Conservation (phyloP, 2,888 invertebrate genomes). For the Exephanes ischioxanthus region DNA sequence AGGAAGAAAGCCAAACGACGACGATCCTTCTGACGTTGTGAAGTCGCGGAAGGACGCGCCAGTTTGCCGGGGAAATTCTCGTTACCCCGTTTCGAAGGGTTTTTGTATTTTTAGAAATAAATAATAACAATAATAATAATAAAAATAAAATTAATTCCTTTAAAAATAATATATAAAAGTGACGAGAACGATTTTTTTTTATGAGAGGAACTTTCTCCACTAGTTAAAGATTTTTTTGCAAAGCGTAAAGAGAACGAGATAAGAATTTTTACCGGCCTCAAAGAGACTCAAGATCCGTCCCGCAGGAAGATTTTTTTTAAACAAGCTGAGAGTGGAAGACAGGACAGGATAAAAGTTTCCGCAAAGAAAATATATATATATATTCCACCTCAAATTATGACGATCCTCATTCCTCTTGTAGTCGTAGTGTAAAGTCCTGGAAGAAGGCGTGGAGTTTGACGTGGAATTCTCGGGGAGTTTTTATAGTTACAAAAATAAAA, state of each 20-base stretch:
- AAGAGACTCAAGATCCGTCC: conserved; percentile 1
- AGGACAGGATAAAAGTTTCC: conserved; percentile 27
- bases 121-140: neutral
- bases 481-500: neutral
- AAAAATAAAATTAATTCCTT: too few relatives aligned
- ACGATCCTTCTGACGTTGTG: conserved; percentile 33
- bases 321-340: neutral
- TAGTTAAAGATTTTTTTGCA: too few relatives aligned
- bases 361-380: neutral
- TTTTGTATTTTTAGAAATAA: neutral
- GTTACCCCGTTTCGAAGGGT: neutral
- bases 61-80: conserved; percentile 34
- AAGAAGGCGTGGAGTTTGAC: conserved; percentile 18
- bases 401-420: neutral
- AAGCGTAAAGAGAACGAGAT: neutral
- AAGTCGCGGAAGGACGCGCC: conserved; percentile 6
- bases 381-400: conserved; percentile 27
- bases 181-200: neutral
- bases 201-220: too few relatives aligned
- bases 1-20: conserved; percentile 40
- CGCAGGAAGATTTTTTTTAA: conserved; percentile 4
- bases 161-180: too few relatives aligned
- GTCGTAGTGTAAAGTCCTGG: neutral
- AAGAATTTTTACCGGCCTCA: conserved; percentile 6
- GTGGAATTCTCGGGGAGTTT: conserved; percentile 1